Evolutionary conservation across 2,113 vertebrate species (phyloP).

Genomic region (Pterocles orientalis): DNA sequence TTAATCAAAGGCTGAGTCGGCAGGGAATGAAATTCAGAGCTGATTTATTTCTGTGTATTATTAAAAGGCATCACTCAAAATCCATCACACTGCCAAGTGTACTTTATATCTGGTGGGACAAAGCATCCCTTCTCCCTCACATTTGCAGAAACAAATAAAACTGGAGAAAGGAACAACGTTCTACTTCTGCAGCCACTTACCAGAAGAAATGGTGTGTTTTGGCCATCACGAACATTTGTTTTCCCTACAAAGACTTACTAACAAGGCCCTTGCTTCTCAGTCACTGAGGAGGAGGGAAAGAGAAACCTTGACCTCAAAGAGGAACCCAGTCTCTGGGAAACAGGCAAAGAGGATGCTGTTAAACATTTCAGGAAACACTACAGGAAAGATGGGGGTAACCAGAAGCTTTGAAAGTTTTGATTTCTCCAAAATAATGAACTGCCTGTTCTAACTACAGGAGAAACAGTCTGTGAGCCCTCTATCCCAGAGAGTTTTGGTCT

Average conservation of each 20-base stretch:
- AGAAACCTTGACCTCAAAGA: neutral
- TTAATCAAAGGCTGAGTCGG: neutral
- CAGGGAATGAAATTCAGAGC: neutral
- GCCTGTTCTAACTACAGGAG: neutral
- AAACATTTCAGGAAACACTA: constrained; percentile 40
- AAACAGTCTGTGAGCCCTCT: neutral
- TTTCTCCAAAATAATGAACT: neutral
- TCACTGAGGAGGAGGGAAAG: neutral
- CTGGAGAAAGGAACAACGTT: neutral
- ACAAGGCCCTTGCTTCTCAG: neutral
- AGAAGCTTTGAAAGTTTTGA: constrained; percentile 20
- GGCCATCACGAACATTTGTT: neutral
- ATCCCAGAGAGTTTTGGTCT: neutral
- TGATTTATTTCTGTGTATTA: neutral
- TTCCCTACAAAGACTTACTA: neutral
- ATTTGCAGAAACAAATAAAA: neutral
- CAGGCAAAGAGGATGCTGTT: neutral
- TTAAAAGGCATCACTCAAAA: neutral
- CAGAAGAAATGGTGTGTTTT: neutral
- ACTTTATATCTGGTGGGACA: neutral
- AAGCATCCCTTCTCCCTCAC: neutral
- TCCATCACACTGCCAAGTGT: neutral
- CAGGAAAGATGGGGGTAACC: neutral
- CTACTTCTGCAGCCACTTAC: neutral
- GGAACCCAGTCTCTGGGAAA: neutral